Evolutionary conservation across 2,888 invertebrate species (phyloP).

Genomic region (Philaethria dido): DNA sequence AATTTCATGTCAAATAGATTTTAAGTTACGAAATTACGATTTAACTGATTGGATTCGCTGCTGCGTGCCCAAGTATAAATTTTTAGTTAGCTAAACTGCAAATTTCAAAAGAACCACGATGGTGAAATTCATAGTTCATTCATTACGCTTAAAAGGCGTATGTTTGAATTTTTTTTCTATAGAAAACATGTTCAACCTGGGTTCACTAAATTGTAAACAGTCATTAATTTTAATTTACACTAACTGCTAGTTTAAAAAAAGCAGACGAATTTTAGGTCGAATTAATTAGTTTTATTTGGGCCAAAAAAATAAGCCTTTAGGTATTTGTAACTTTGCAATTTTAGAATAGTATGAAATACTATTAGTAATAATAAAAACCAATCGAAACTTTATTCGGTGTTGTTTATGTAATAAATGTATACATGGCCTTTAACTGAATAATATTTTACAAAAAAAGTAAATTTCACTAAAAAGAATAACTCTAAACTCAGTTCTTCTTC

Average conservation of each 20-base stretch:
- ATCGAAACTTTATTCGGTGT: not conserved
- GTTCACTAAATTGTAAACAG: conserved; percentile 17
- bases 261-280: conserved; percentile 19
- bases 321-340: not conserved
- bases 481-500: no score
- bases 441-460: no score
- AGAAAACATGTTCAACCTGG: not conserved
- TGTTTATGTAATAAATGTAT: not conserved
- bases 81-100: no score
- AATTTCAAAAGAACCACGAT: no score
- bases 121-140: not conserved
- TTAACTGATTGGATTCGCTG: no score
- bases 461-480: no score
- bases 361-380: not conserved
- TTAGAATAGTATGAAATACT: conserved; percentile 8
- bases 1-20: no score
- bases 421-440: no score
- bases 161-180: not conserved
- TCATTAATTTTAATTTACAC: conserved; percentile 13
- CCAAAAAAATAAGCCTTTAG: conserved; percentile 10
- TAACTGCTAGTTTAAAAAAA: conserved; percentile 13
- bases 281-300: conserved; percentile 19
- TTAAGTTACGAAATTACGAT: no score
- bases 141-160: not conserved
- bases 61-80: no score